phyloP scores from a whole-genome alignment of 2,888 invertebrate species.

The Apodemia mormo region DNA sequence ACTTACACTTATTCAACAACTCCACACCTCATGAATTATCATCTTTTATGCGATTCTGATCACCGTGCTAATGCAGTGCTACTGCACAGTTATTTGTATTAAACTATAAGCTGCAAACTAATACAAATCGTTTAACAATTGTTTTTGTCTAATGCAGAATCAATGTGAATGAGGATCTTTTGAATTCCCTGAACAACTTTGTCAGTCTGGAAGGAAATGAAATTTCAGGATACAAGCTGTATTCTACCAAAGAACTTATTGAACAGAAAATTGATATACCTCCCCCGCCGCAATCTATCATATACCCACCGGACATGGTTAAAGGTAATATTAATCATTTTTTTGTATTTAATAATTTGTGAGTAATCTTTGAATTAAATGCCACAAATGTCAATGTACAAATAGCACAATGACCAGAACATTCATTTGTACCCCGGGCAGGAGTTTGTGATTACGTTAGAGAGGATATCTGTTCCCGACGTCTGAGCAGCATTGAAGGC shows the following conservation, averaged over 20 bases:
- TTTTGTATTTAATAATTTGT: not conserved
- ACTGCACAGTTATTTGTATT: not conserved
- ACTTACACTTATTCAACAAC: too few species aligned
- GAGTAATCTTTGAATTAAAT: too few species aligned
- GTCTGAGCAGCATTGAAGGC: too few species aligned
- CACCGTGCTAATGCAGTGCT: too few species aligned
- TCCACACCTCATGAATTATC: too few species aligned
- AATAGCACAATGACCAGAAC: too few species aligned
- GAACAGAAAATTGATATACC: conserved; percentile 60
- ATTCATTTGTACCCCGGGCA: too few species aligned
- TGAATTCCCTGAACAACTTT: conserved; percentile 60
- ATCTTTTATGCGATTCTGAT: too few species aligned
- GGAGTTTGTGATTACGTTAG: too few species aligned
- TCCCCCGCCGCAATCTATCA: conserved; percentile 56
- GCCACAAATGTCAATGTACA: too few species aligned
- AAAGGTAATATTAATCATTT: conserved; percentile 51
- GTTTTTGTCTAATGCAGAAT: conserved; percentile 50
- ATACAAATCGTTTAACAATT: not conserved
- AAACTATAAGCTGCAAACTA: not conserved
- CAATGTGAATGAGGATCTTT: conserved; percentile 61
- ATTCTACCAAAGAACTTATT: conserved; percentile 54
- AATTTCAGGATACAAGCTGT: conserved; percentile 54
- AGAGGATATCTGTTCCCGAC: too few species aligned
- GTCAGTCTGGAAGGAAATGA: conserved; percentile 64
- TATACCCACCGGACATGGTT: conserved; percentile 63